Evolutionary conservation across 2,888 invertebrate species (phyloP), one percentile per base, ranked within the genome.

Genomic region (Tribolium freemani): DNA sequence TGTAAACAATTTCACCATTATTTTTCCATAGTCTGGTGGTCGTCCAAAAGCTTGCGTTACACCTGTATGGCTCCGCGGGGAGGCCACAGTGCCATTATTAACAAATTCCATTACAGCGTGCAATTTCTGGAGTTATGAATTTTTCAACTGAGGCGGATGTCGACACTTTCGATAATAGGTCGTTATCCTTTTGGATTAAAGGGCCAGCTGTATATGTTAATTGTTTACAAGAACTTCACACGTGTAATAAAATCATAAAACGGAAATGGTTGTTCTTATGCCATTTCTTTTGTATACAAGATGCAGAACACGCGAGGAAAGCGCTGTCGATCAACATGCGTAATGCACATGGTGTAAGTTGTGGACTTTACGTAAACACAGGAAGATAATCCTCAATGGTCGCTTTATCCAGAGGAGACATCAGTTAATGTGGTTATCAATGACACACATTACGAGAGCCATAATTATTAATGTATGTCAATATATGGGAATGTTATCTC

Each of bases 161-260:
- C 21, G 60, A 21, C 60, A 48, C 60, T 60, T 48, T 60, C 38
- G 50, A 54, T 72, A 72, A 72, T 72, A 72, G 71, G 71, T 72
- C 71, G 71, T 72, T 72, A 72, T 72, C 71, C 71, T 57, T 54
- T 11, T 26, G 53, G 30, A 71, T 63, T 68, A 57, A 61, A 67
- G 63, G 57, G 60, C 67, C 61, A 70, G 71, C 61, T 68, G 68
- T 69, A 44, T 71, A 75, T 75, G 74, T 74, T 75, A 76, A 76
- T 78, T 78, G 78, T 78, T 78, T 79, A 78, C 75, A 72, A 46
- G 74, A 58, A 58, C 57, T 72, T 63, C 71, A 64, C 72, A 80
- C 80, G 81, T 81, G 80, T 76, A 77, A 76, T 79, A 79, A 79
- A 80, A 79, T 78, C 77, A 76, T 78, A 79, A 78, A 79, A 79